phyloP scores from a whole-genome alignment of 2,888 invertebrate genomes.

The Athalia cordata region DNA sequence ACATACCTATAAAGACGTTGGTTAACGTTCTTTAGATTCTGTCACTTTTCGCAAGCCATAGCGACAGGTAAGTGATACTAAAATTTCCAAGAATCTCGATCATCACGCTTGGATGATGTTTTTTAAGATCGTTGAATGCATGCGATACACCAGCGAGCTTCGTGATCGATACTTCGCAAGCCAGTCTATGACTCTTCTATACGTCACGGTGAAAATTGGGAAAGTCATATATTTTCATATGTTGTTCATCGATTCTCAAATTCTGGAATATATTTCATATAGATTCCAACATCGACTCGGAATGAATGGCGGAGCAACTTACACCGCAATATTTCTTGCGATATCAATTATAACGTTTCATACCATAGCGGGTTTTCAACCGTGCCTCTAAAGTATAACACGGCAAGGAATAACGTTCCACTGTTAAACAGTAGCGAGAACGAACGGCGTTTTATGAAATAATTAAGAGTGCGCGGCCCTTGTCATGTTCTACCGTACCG shows the following conservation, averaged over 20 bases:
- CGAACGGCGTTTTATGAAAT: conserved; percentile 33
- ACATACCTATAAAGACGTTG: neutral
- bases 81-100: neutral
- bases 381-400: neutral
- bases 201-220: too few relatives aligned
- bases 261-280: too few relatives aligned
- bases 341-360: conserved; percentile 25
- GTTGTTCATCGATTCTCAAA: too few relatives aligned
- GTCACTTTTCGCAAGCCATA: neutral
- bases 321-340: neutral
- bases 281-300: too few relatives aligned
- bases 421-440: neutral
- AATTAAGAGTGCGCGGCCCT: conserved; percentile 25
- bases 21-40: neutral
- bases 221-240: too few relatives aligned
- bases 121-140: neutral
- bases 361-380: neutral
- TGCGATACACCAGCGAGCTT: too few relatives aligned
- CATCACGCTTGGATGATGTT: neutral
- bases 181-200: too few relatives aligned
- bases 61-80: neutral
- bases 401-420: neutral
- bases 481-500: conserved; percentile 29
- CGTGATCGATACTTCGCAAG: too few relatives aligned
- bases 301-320: too few relatives aligned